Evolutionary conservation across 2,888 invertebrate species (phyloP), one percentile per base, ranked within the genome.

Genomic region (Pheosia tremula): DNA sequence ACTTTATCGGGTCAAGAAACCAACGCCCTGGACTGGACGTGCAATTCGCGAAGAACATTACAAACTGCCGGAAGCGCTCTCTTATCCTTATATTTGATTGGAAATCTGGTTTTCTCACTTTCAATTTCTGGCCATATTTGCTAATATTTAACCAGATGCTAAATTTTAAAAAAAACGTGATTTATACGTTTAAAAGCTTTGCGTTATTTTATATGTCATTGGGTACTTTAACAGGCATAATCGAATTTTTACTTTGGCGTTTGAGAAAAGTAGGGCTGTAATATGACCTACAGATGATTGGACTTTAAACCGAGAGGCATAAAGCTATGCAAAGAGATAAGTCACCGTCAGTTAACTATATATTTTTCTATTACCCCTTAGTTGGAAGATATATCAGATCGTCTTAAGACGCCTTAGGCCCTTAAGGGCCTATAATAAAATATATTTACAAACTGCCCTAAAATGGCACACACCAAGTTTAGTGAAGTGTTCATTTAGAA

Each of bases 1-100:
- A 84, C 74, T 78, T 78, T 72, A 74, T 70, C 79, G 80, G 87
- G 86, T 87, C 86, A 86, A 82, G 80, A 75, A 85, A 87, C 86
- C 78, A 80, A 63, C 76, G 76, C 70, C 75, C 68, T 67, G 61
- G 75, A 63, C 66, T 75, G 74, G 66, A 71, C 70, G 66, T 71
- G 67, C 67, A 45, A 66, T 66, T 55, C 64, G 65, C 67, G 64
- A 63, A 61, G 56, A 56, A 67, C 60, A 66, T 62, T 57, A 61
- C 58, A 62, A 24, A 24, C 56, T 62, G 62, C 55, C 64, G 59
- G 57, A 59, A 66, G 63, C 64, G 60, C 50, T 66, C 50, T 66
- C 58, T 63, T 67, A 62, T 57, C 36, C 13, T 45, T 55, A 57
- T 63, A 62, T 64, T 66, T 74, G 55, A 59, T 65, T 13, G 61